Conservation (phyloP, 1,140 invertebrate genomes). For the Manduca sexta region DNA sequence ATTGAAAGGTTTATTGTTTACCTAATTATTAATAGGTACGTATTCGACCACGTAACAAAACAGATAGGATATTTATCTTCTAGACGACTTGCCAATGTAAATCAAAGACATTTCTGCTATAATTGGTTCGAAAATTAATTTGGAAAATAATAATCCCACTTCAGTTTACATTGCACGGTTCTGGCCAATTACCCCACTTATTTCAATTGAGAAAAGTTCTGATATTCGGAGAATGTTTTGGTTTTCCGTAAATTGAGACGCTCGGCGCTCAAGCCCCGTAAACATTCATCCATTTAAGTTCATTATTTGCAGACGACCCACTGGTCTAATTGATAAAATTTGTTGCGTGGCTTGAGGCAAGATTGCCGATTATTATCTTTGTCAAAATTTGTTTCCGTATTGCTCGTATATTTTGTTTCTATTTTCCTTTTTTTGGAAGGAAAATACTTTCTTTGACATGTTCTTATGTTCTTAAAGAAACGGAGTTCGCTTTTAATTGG, state of each 20-base stretch:
- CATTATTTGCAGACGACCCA: slow-evolving; percentile 3
- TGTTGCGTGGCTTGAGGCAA: neutral
- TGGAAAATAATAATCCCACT: neutral
- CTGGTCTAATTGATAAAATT: slow-evolving; percentile 5
- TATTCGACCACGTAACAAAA: too few relatives aligned
- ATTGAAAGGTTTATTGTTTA: too few relatives aligned
- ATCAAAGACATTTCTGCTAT: too few relatives aligned
- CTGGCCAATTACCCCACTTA: neutral
- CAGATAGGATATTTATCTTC: too few relatives aligned
- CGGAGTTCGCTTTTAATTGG: too few relatives aligned
- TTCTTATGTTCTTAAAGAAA: too few relatives aligned
- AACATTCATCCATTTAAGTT: slow-evolving; percentile 2
- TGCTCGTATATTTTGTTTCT: too few relatives aligned
- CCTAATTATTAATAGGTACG: too few relatives aligned
- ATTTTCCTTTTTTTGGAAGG: too few relatives aligned
- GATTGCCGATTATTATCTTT: neutral
- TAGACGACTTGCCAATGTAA: too few relatives aligned
- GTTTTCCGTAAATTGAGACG: neutral
- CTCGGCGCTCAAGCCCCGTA: neutral
- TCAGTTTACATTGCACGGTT: neutral
- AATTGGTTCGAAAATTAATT: too few relatives aligned
- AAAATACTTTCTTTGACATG: too few relatives aligned
- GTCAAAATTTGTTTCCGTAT: neutral
- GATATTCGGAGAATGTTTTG: neutral
- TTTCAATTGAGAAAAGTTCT: slow-evolving; percentile 1